Conservation (phyloP, 2,797 vertebrate species). For the Anolis apletophallus region DNA sequence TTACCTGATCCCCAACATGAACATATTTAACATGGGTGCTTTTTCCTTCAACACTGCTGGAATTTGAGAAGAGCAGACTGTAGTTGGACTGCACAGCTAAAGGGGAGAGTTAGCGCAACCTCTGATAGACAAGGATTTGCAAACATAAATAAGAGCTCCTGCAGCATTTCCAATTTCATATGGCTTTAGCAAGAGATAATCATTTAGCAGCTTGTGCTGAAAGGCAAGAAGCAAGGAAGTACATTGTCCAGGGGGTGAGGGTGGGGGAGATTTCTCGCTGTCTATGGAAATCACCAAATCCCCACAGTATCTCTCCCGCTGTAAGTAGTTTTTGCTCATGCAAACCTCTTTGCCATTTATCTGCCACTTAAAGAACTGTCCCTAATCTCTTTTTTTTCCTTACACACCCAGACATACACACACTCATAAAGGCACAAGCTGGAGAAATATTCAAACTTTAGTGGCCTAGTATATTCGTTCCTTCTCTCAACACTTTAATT, state of each 20-base stretch:
- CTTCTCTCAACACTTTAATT: no score
- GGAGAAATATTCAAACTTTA: not conserved
- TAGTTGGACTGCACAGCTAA: not conserved
- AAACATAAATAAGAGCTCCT: conserved; percentile 24
- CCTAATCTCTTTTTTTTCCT: not conserved
- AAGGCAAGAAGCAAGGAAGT: not conserved
- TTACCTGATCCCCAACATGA: no score
- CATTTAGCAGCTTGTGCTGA: not conserved
- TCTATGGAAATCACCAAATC: not conserved
- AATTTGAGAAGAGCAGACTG: not conserved
- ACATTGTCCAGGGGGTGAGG: not conserved
- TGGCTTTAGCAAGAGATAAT: conserved; percentile 17
- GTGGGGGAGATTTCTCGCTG: not conserved
- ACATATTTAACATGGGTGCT: not conserved
- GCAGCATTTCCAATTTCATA: conserved; percentile 25
- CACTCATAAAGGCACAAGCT: not conserved
- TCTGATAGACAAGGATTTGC: conserved; percentile 13
- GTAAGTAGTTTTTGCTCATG: conserved; percentile 21
- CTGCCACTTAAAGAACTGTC: conserved; percentile 18
- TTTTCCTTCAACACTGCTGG: not conserved
- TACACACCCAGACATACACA: not conserved
- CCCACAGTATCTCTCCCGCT: not conserved
- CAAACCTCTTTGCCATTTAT: conserved; percentile 2
- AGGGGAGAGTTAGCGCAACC: not conserved
- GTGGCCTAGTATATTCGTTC: not conserved